Base-by-base conservation (phyloP, 2,797 vertebrate genomes). In the Phoebastria nigripes region DNA sequence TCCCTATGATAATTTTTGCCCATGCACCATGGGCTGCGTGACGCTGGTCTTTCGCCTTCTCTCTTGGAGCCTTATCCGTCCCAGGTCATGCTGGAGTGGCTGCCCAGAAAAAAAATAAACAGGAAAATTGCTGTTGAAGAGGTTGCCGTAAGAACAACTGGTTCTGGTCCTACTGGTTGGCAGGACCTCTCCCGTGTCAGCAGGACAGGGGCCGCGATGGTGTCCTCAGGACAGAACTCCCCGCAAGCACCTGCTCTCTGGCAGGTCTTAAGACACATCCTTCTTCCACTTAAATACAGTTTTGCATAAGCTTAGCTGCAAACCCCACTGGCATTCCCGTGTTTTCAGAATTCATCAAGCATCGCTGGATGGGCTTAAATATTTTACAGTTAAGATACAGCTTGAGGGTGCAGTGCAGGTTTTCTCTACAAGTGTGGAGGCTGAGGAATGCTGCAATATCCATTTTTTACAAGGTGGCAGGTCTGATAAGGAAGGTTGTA, bases 111-210 rank as follows among this genome's bases (percentile, higher is more conserved):
- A 33, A 8, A 56, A 37, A 12, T 4, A 12, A 2, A 1, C 8
- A 6, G 16, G 70, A 25, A 0, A 2, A 1, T 4, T 28, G 37
- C 77, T 55, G 39, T 5, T 1, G 39, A 44, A 59, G 49, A 31
- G 81, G 63, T 9, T 82, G 63, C 41, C 9, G 0, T 8, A 1
- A 2, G 67, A 56, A 15, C 14, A 6, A 5, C 52, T 9, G 46
- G 9, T 33, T 14, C 55, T 78, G 89, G 5, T 65, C 26, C 44
- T 67, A 6, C 46, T 16, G 54, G 19, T 11, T 15, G 59, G 31
- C 0, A 1, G 77, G 51, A 49, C 41, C 41, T 31, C 54, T 62
- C n/a, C 9, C 0, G 0, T 0, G 44, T 6, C 1, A 2, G 61
- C 35, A 26, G 39, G 35, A 31, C 5, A 13, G 2, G 0, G 4